These are phyloP conservation scores for Fragum sueziense DNA, from an alignment of 2,888 invertebrate genomes.

Conservation along the genomic window DNA sequence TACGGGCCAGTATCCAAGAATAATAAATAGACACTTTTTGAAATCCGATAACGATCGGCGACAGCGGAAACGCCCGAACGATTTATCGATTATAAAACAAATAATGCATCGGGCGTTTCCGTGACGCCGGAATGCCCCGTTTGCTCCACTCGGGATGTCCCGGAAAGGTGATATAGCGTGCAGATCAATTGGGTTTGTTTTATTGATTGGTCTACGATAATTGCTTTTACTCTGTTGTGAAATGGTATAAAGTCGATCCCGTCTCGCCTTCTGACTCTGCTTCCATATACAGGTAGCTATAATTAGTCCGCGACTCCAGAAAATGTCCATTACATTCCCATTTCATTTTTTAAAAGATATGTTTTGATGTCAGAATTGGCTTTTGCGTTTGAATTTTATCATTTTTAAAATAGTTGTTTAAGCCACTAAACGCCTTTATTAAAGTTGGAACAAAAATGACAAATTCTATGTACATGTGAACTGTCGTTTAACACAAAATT, in stretches of 20 bases:
- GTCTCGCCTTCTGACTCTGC: neutral
- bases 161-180: neutral
- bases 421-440: too few species aligned
- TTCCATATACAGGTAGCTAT: constrained; percentile 2
- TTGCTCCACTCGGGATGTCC: neutral
- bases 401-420: too few species aligned
- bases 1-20: constrained; percentile 4
- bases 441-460: too few species aligned
- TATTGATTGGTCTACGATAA: constrained; percentile 1
- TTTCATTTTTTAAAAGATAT: too few species aligned
- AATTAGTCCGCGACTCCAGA: neutral
- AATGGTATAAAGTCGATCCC: constrained; percentile 6
- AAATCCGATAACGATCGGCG: neutral
- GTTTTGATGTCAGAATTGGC: too few species aligned
- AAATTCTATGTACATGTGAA: too few species aligned
- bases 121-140: neutral
- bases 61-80: neutral
- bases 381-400: too few species aligned
- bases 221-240: constrained; percentile 8
- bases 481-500: too few species aligned
- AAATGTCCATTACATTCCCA: too few species aligned
- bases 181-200: neutral
- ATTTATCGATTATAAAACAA: neutral
- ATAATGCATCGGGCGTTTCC: neutral
- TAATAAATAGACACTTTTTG: neutral